phyloP scores from a whole-genome alignment of 2,113 vertebrate species.

The Malaclemys terrapin region DNA sequence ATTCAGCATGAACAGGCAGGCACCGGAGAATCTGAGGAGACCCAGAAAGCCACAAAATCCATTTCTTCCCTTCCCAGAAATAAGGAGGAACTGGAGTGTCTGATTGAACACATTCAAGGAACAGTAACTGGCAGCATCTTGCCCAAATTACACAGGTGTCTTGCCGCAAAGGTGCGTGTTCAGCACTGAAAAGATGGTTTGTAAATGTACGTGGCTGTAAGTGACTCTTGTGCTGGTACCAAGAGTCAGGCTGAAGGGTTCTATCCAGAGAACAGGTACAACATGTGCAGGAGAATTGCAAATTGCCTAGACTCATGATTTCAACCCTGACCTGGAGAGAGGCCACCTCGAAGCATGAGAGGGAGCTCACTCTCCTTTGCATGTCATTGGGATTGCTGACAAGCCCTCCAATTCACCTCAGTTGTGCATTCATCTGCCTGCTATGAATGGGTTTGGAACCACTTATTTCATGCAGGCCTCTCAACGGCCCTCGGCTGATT shows the following conservation, averaged over 20 bases:
- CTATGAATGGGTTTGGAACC: background rate
- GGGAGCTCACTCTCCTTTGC: background rate
- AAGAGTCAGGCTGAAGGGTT: background rate
- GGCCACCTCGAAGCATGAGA: background rate
- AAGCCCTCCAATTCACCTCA: background rate
- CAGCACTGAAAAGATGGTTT: background rate
- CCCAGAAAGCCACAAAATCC: conserved; percentile 4
- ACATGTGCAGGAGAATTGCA: background rate
- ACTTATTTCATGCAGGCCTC: background rate
- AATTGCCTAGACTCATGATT: background rate
- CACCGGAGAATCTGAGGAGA: background rate
- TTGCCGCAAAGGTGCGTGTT: conserved; percentile 88
- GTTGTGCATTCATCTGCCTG: background rate
- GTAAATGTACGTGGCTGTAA: background rate
- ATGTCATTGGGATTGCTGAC: background rate
- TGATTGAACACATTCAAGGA: conserved; percentile 87
- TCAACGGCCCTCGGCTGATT: background rate
- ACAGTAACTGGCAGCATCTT: conserved; percentile 87
- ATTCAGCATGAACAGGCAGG: background rate
- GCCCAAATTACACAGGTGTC: conserved; percentile 92
- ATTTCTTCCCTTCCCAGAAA: conserved; percentile 86
- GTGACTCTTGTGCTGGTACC: background rate
- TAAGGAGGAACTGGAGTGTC: conserved; percentile 85
- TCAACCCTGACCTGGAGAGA: background rate
- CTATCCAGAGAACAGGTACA: fast-evolving